These are phyloP conservation scores for Ceriagrion tenellum DNA, from an alignment of 2,888 invertebrate species.

Conservation along the genomic window DNA sequence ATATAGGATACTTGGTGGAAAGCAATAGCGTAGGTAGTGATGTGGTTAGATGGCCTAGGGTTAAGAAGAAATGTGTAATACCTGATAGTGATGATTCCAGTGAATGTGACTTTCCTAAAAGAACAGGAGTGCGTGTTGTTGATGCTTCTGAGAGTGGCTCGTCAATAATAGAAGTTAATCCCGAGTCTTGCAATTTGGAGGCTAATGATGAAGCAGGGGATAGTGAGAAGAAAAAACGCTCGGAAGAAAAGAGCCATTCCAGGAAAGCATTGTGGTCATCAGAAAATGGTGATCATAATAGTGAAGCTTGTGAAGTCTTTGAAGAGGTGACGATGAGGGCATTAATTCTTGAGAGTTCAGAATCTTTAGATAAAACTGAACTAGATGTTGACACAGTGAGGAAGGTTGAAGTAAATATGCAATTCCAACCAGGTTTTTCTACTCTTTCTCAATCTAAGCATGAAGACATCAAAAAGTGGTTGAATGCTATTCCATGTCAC, in stretches of 20 bases:
- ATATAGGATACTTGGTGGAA: background rate
- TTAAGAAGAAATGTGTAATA: background rate
- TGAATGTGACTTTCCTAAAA: background rate
- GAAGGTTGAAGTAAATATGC: background rate
- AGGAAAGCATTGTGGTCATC: background rate
- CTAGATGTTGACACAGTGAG: background rate
- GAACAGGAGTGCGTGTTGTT: background rate
- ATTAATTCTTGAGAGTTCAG: conserved; percentile 23
- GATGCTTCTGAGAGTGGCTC: background rate
- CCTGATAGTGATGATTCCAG: conserved; percentile 41
- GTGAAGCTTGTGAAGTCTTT: background rate
- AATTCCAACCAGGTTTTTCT: conserved; percentile 45
- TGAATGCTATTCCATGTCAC: conserved; percentile 41
- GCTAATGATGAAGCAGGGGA: background rate
- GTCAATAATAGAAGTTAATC: background rate
- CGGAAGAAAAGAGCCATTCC: background rate
- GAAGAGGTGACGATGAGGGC: background rate
- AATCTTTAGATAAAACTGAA: background rate
- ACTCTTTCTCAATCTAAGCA: conserved; percentile 40
- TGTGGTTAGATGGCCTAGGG: background rate
- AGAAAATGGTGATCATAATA: conserved; percentile 9
- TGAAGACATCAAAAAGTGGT: conserved; percentile 54
- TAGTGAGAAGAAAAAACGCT: background rate
- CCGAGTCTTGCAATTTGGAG: background rate
- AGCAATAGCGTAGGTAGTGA: background rate